Percentiles rank a stretch among this genome's conserved stretches.
phyloP scores from a whole-genome alignment of 1,140 invertebrate genomes.

The Pseudomyrmex sp. region DNA sequence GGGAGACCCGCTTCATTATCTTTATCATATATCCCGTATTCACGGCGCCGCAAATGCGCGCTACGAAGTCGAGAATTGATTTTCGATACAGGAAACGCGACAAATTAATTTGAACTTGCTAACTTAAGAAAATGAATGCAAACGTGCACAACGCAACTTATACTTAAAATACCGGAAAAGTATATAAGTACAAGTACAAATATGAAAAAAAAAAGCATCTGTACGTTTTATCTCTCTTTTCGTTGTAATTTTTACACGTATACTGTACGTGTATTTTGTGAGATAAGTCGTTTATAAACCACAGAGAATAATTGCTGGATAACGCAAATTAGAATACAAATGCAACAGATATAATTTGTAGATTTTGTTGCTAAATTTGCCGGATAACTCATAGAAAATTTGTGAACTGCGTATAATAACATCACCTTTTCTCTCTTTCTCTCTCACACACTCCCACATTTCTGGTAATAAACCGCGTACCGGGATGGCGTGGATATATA shows the following conservation, averaged over 20 bases:
- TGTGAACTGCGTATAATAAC: neutral
- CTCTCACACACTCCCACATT: neutral
- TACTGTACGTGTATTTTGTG: neutral
- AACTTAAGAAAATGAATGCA: neutral
- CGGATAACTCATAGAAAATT: constrained; percentile 23
- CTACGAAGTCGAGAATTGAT: constrained; percentile 52
- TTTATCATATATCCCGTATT: constrained; percentile 64
- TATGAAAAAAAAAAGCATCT: too few relatives aligned
- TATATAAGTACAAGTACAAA: too few relatives aligned
- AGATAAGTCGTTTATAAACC: neutral
- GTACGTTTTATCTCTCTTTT: neutral
- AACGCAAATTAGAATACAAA: neutral
- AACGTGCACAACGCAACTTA: neutral
- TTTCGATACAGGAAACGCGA: neutral
- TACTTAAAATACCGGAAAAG: neutral
- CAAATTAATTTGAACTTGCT: neutral
- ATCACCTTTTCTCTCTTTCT: neutral
- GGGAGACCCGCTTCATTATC: constrained; percentile 61
- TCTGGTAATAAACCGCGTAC: constrained; percentile 14
- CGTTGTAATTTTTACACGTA: neutral
- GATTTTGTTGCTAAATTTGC: neutral
- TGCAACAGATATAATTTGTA: neutral
- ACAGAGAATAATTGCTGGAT: neutral
- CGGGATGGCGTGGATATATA: neutral
- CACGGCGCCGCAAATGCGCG: neutral